Conservation (phyloP, 2,113 vertebrate genomes). For the Helogale parvula region DNA sequence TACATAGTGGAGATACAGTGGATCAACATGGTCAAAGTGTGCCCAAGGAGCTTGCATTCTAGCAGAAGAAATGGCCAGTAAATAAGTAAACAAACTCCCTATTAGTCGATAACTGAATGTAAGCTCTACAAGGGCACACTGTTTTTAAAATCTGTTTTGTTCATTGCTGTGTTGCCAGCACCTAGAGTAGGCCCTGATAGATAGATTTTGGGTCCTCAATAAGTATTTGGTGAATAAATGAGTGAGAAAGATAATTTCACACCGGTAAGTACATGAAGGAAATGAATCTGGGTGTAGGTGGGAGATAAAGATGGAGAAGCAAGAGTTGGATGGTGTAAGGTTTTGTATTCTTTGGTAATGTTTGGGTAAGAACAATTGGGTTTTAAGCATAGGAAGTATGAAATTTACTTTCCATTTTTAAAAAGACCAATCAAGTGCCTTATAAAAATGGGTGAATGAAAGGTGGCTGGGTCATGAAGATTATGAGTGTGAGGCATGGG, state of each 20-base stretch:
- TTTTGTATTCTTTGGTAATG: neutral
- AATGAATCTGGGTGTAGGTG: neutral
- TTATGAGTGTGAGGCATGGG: neutral
- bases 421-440: neutral
- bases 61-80: neutral
- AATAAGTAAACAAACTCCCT: neutral
- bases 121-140: neutral
- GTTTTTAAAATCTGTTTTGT: neutral
- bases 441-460: neutral
- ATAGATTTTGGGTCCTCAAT: neutral
- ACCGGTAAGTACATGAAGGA: neutral
- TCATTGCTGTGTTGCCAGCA: neutral
- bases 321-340: neutral
- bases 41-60: neutral
- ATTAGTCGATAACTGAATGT: neutral
- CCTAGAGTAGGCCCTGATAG: neutral
- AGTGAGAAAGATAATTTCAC: neutral
- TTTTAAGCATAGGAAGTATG: neutral
- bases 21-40: neutral
- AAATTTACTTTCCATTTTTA: neutral
- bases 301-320: neutral
- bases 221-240: conserved; percentile 21
- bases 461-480: neutral
- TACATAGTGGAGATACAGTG: neutral
- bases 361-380: neutral